phyloP scores from a whole-genome alignment of 92 coral and sea anemone genomes.

The Nematostella vectensis region DNA sequence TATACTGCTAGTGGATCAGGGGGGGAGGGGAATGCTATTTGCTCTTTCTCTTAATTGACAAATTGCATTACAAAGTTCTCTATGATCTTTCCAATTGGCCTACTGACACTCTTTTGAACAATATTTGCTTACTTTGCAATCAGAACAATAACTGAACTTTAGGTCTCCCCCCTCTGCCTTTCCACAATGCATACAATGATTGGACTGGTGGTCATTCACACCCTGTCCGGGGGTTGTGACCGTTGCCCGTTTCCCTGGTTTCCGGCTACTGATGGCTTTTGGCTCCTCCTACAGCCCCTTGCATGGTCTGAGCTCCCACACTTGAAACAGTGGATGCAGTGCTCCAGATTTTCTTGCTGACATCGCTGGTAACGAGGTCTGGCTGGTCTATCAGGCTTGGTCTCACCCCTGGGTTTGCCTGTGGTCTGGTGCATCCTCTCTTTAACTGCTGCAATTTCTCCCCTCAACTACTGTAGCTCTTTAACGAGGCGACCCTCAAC shows the following conservation, averaged over 20 bases:
- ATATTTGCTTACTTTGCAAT: slow-evolving; percentile 21
- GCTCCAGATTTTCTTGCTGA: slow-evolving; percentile 22
- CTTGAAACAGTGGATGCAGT: slow-evolving; percentile 47
- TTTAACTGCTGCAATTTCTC: slow-evolving; percentile 4
- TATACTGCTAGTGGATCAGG: background rate
- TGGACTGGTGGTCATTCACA: slow-evolving; percentile 34
- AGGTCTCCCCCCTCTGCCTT: slow-evolving; percentile 8
- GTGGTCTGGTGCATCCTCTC: background rate
- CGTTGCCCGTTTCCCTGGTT: slow-evolving; percentile 21
- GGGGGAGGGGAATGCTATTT: background rate
- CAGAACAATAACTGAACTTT: slow-evolving; percentile 5
- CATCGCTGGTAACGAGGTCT: slow-evolving; percentile 22
- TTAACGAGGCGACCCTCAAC: slow-evolving; percentile 4
- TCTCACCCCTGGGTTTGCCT: background rate
- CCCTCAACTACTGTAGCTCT: slow-evolving; percentile 16
- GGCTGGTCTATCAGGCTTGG: slow-evolving; percentile 1
- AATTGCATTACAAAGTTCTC: slow-evolving; percentile 18
- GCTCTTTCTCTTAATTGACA: background rate
- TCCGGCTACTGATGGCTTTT: background rate
- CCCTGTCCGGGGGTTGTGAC: slow-evolving; percentile 46
- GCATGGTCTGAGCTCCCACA: slow-evolving; percentile 39
- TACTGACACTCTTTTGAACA: slow-evolving; percentile 26
- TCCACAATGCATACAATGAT: slow-evolving; percentile 27
- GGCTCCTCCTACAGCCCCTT: slow-evolving; percentile 18
- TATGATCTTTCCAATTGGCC: slow-evolving; percentile 9